phyloP scores from a whole-genome alignment of 2,888 invertebrate genomes.

The Chaetogeoica ovagalla region DNA sequence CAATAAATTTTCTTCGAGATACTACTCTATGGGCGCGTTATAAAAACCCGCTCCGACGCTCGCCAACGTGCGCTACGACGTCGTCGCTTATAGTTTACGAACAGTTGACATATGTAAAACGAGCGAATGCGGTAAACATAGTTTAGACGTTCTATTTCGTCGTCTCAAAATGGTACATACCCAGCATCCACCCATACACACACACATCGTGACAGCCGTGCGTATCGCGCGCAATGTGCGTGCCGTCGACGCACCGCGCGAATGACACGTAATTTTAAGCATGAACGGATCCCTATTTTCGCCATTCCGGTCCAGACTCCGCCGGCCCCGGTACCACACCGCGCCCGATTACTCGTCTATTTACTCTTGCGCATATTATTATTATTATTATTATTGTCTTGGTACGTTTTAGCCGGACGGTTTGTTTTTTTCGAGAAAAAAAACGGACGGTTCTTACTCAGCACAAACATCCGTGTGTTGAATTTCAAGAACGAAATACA shows the following conservation, averaged over 20 bases:
- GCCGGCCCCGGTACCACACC: background rate
- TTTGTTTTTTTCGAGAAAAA: too few species aligned
- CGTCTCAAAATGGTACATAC: conserved; percentile 1
- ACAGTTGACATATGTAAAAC: conserved; percentile 44
- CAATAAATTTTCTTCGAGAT: too few species aligned
- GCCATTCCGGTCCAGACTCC: conserved; percentile 1
- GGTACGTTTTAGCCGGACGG: too few species aligned
- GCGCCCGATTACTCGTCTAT: too few species aligned
- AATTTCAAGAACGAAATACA: too few species aligned
- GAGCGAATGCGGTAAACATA: conserved; percentile 43
- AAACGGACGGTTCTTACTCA: too few species aligned
- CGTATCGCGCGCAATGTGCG: background rate
- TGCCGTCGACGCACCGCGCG: background rate
- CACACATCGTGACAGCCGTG: too few species aligned
- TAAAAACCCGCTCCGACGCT: background rate
- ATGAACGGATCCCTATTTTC: conserved; percentile 11
- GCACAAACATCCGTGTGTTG: too few species aligned
- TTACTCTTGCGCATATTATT: too few species aligned
- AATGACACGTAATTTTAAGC: conserved; percentile 51
- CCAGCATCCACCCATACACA: too few species aligned
- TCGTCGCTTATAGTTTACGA: conserved; percentile 26
- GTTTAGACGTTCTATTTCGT: conserved; percentile 38
- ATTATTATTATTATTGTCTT: too few species aligned
- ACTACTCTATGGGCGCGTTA: too few species aligned
- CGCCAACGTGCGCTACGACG: background rate